These are phyloP conservation scores for Parascotia fuliginaria DNA, from an alignment of 2,888 invertebrate species.

Conservation along the genomic window DNA sequence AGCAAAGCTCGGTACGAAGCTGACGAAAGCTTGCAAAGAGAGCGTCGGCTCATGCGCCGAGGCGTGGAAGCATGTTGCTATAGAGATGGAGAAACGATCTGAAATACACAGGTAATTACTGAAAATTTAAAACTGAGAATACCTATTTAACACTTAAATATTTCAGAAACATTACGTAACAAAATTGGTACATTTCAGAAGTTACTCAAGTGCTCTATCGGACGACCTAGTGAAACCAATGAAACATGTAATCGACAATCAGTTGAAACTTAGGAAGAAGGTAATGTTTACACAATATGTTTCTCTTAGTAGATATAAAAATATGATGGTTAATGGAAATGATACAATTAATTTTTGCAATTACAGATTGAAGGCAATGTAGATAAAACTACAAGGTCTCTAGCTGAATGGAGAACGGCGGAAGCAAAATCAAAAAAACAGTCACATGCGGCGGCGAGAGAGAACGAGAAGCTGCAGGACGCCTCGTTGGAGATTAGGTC, in stretches of 20 bases:
- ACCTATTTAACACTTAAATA: constrained; percentile 1
- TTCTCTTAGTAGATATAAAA: too few species aligned
- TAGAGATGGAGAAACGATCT: constrained; percentile 96
- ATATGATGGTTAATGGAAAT: background rate
- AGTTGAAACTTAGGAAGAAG: constrained; percentile 89
- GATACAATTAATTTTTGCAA: constrained; percentile 11
- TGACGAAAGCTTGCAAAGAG: constrained; percentile 93
- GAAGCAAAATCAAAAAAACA: constrained; percentile 96
- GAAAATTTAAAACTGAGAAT: constrained; percentile 1
- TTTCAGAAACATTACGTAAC: constrained; percentile 25
- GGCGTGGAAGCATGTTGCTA: constrained; percentile 95
- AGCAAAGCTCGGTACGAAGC: constrained; percentile 93
- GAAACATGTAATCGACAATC: constrained; percentile 89
- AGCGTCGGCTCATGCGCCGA: constrained; percentile 92
- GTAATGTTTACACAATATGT: constrained; percentile 63
- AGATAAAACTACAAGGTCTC: constrained; percentile 92
- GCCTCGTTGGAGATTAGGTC: constrained; percentile 82
- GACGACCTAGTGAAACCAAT: constrained; percentile 97
- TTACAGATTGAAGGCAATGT: constrained; percentile 90
- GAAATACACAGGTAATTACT: constrained; percentile 91
- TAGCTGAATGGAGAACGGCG: constrained; percentile 94
- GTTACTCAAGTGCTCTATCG: constrained; percentile 90
- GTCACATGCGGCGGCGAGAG: constrained; percentile 94
- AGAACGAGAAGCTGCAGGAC: constrained; percentile 96
- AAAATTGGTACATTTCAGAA: constrained; percentile 79